Evolutionary conservation across 92 coral and sea anemone genomes (phyloP).

Genomic region (Porites rus): DNA sequence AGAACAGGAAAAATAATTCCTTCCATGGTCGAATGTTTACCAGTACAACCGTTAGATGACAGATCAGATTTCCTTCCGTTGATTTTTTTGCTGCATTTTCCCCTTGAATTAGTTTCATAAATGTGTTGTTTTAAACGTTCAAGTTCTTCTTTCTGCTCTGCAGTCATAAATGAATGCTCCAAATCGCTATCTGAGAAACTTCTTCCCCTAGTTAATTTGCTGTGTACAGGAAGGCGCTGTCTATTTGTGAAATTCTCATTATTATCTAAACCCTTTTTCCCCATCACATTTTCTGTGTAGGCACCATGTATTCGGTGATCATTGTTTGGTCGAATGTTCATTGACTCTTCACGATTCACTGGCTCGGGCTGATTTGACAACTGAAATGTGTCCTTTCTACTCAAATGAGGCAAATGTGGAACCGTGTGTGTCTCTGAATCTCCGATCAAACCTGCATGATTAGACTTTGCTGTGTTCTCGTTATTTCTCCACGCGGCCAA

Average conservation of each 20-base stretch:
- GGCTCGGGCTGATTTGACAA: not conserved
- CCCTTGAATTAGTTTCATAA: constrained; percentile 35
- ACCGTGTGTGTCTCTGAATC: not conserved
- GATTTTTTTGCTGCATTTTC: not conserved
- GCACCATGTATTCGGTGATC: not conserved
- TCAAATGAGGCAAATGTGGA: not conserved
- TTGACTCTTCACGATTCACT: constrained; percentile 1
- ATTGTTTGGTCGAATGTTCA: not conserved
- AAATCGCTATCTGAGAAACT: constrained; percentile 36
- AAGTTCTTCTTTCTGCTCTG: constrained; percentile 39
- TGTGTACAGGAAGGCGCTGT: not conserved
- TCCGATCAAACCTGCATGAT: not conserved
- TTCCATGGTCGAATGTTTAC: not conserved
- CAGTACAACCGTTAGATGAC: not conserved
- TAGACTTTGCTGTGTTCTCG: not conserved
- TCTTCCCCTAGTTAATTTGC: constrained; percentile 9
- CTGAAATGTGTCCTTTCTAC: not conserved
- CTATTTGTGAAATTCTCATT: not conserved
- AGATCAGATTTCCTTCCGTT: not conserved
- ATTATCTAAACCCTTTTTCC: not conserved
- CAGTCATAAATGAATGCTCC: not conserved
- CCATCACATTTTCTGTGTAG: not conserved
- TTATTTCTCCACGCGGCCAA: not conserved
- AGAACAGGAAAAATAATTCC: constrained; percentile 33
- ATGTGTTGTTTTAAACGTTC: constrained; percentile 52